A percentile compares a stretch with the other conserved stretches of the same genome.
phyloP scores from a whole-genome alignment of 2,888 invertebrate genomes.

The Zele albiditarsus region DNA sequence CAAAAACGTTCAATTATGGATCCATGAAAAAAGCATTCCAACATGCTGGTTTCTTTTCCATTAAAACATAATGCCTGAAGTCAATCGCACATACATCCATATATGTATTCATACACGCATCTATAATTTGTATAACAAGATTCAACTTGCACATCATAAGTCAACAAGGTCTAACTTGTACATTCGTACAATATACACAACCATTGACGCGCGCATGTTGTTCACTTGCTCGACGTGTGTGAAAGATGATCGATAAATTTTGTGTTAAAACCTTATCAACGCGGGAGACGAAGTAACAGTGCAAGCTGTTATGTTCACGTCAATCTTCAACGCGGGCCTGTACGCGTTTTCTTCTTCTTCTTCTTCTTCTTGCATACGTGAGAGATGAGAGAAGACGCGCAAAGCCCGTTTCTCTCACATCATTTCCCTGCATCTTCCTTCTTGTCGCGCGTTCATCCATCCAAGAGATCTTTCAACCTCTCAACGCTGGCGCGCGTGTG shows the following conservation, averaged over 20 bases:
- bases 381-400: too few species aligned
- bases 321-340: constrained; percentile 53
- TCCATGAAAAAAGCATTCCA: too few species aligned
- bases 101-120: too few species aligned
- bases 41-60: too few species aligned
- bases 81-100: too few species aligned
- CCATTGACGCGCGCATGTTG: too few species aligned
- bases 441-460: constrained; percentile 4
- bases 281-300: constrained; percentile 55
- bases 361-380: constrained; percentile 35
- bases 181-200: too few species aligned
- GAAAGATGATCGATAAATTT: constrained; percentile 65
- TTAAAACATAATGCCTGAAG: too few species aligned
- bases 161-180: too few species aligned
- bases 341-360: constrained; percentile 50
- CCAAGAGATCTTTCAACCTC: constrained; percentile 16
- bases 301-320: constrained; percentile 65
- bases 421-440: constrained; percentile 16
- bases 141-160: background rate
- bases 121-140: background rate
- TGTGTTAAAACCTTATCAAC: constrained; percentile 49
- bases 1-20: too few species aligned
- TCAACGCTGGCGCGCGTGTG: background rate
- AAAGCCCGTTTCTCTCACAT: too few species aligned
- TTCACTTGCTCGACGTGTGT: constrained; percentile 54